Evolutionary conservation across 2,888 invertebrate genomes (phyloP), one percentile per base, ranked within the genome.

Genomic region (Trichopoda pennipes): DNA sequence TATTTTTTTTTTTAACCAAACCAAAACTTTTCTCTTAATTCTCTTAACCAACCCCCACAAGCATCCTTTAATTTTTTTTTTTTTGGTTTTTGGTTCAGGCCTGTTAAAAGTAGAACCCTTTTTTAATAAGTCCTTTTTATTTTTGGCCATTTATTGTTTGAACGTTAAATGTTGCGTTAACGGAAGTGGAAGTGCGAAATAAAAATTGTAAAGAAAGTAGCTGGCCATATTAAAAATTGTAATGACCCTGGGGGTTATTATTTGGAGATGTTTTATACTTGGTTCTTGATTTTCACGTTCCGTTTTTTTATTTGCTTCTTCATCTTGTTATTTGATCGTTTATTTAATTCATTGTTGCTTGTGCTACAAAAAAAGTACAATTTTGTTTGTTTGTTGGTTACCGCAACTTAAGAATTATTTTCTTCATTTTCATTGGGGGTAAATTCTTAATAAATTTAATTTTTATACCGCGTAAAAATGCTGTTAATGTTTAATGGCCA

Each of bases 131-230:
- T 35, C n/a, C n/a, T 28, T 35, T 12, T 10, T 10, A 23, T 64
- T 49, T 53, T 53, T 61, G 4, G 8, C 53, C 70, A 51, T 76
- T 82, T 82, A 76, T 72, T 82, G 56, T 72, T 28, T 63, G 49
- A 64, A 75, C 58, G 58, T 81, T 82, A 84, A 85, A 61, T 64
- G 79, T 76, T 73, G 82, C 60, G 72, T 82, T 84, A 85, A 84
- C 70, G 79, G 80, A 81, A 80, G 80, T 75, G 80, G 74, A 78
- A 72, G 80, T 80, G 80, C 70, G 53, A 74, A 80, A 56, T 74
- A 51, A 73, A 68, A 28, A 49, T 55, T n/a, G 35, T 55, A n/a
- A 38, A 79, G 66, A 75, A 68, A 55, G 2, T 56, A 35, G 38
- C n/a, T 60, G 44, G 19, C 49, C 69, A 58, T 63, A 68, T 68